phyloP scores from a whole-genome alignment of 2,113 vertebrate species.

The Grantiella picta region DNA sequence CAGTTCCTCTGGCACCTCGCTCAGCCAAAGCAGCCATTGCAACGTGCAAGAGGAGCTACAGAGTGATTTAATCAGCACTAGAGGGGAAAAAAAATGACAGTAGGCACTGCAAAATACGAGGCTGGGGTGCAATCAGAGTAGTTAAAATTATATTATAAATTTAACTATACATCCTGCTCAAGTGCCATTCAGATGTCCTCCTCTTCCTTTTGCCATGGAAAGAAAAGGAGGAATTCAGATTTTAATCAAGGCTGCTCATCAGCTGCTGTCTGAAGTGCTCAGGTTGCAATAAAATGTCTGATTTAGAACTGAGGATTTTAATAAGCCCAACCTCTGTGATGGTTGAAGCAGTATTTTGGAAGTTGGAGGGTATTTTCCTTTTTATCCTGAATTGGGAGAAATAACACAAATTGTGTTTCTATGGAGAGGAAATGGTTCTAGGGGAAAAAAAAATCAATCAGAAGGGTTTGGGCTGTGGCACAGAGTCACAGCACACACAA shows the following conservation, averaged over 20 bases:
- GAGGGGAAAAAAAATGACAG: neutral
- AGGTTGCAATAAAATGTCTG: neutral
- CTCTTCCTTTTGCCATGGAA: neutral
- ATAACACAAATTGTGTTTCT: neutral
- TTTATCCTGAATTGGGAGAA: neutral
- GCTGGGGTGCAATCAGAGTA: neutral
- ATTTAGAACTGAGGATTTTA: neutral
- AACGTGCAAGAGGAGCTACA: neutral
- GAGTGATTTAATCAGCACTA: neutral
- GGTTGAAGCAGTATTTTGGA: neutral
- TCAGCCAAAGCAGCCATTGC: neutral
- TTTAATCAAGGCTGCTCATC: neutral
- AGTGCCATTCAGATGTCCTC: neutral
- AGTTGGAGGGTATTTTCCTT: neutral
- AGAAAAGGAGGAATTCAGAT: neutral
- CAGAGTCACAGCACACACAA: neutral
- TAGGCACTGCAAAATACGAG: neutral
- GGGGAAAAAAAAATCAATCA: too few species aligned
- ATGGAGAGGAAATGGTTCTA: fast-evolving
- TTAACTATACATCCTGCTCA: neutral
- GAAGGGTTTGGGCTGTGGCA: neutral
- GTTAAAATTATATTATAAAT: neutral
- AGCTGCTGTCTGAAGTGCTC: neutral
- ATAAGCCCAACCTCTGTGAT: neutral
- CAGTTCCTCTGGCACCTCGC: neutral